A percentile compares a stretch with the other conserved stretches of the same genome.
Conservation (phyloP, 2,113 vertebrate species). For the Drymodes brunneopygia region DNA sequence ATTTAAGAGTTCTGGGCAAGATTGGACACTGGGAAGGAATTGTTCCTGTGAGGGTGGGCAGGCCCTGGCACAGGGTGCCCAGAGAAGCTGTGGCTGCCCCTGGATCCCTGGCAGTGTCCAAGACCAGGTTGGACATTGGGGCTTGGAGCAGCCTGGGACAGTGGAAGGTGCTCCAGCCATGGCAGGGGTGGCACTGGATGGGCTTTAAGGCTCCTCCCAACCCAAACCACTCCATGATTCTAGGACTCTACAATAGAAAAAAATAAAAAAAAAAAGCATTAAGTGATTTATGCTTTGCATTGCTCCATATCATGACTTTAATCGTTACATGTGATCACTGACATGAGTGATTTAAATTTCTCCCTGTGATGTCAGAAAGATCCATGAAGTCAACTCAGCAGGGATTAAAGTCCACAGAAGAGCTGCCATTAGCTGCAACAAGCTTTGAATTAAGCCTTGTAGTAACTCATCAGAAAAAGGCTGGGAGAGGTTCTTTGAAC, state of each 20-base stretch:
- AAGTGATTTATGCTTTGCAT: neutral
- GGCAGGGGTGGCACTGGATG: neutral
- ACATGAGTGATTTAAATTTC: neutral
- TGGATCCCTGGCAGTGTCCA: neutral
- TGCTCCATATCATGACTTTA: neutral
- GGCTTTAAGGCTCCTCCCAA: accelerated
- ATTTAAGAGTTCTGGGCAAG: accelerated
- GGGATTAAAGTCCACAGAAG: neutral
- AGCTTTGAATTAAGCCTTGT: neutral
- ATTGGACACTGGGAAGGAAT: neutral
- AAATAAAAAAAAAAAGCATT: neutral
- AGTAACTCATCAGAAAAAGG: neutral
- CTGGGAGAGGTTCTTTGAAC: neutral
- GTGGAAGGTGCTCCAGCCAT: neutral
- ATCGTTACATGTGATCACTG: neutral
- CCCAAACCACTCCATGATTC: neutral
- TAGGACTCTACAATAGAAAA: accelerated
- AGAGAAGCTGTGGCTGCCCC: neutral
- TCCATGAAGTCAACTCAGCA: neutral
- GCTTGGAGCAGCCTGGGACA: neutral
- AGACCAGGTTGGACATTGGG: neutral
- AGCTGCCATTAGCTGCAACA: neutral
- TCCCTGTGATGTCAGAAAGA: neutral
- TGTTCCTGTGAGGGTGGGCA: neutral
- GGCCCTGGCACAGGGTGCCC: neutral